Evolutionary conservation across 2,113 vertebrate genomes (phyloP).

Genomic region (Elaphurus davidianus): DNA sequence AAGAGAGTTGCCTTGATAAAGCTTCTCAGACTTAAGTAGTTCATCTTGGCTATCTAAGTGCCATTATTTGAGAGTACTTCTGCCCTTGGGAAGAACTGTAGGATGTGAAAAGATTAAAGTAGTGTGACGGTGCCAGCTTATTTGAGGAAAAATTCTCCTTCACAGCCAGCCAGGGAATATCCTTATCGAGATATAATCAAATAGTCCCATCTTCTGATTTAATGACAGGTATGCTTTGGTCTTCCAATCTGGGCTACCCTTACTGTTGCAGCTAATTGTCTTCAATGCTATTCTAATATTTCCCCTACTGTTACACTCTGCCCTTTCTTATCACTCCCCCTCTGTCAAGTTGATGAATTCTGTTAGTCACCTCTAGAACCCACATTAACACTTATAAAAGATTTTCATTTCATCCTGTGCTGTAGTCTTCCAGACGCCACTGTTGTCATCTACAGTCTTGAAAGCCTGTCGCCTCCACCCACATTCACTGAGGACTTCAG

Average conservation of each 20-base stretch:
- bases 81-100: not conserved
- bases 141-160: not conserved
- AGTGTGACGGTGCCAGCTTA: not conserved
- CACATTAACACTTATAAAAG: not conserved
- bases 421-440: not conserved
- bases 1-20: not conserved
- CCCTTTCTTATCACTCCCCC: not conserved
- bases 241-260: not conserved
- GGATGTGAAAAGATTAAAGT: not conserved
- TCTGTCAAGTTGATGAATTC: not conserved
- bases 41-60: not conserved
- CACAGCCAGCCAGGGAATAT: not conserved
- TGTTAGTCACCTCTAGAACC: not conserved
- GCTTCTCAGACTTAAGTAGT: not conserved
- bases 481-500: not conserved
- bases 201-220: not conserved
- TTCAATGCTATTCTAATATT: not conserved
- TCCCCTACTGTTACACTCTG: fast-evolving
- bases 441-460: not conserved
- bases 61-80: not conserved
- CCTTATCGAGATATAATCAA: not conserved
- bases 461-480: not conserved
- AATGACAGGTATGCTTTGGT: not conserved
- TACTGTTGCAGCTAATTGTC: too few species aligned
- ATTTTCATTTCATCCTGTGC: not conserved